Evolutionary conservation across 2,888 invertebrate species (phyloP).

Genomic region (Drosophila mimetica): DNA sequence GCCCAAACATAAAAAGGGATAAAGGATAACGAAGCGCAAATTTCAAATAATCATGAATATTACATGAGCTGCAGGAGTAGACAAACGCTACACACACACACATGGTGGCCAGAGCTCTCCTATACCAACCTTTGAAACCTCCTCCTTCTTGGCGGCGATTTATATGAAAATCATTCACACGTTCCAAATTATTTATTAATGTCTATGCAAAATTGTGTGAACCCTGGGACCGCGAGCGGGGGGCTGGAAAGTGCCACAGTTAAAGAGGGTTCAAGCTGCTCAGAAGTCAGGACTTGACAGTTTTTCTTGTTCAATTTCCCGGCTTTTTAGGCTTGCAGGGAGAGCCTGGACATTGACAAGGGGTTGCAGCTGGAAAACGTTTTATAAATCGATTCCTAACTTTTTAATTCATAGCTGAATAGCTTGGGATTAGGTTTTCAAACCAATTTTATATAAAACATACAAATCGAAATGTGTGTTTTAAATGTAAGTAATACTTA

Average conservation of each 20-base stretch:
- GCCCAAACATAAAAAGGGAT: conserved; percentile 66
- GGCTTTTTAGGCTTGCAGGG: not conserved
- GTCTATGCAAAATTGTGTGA: conserved; percentile 60
- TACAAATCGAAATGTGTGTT: no score
- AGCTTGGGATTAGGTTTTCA: not conserved
- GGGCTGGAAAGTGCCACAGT: conserved; percentile 9
- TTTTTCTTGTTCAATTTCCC: conserved; percentile 35
- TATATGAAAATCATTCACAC: conserved; percentile 75
- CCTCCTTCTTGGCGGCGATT: conserved; percentile 52
- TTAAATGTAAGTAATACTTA: no score
- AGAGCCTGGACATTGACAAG: conserved; percentile 23
- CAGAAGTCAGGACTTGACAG: conserved; percentile 55
- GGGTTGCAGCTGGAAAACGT: conserved; percentile 11
- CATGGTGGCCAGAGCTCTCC: conserved; percentile 6
- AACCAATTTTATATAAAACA: no score
- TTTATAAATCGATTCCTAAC: conserved; percentile 20
- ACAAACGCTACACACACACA: conserved; percentile 62
- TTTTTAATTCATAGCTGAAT: not conserved
- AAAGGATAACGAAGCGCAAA: conserved; percentile 80
- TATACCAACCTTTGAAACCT: conserved; percentile 19
- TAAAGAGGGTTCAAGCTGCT: conserved; percentile 37
- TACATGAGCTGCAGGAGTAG: conserved; percentile 76
- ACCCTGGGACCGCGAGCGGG: conserved; percentile 14
- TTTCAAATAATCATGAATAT: conserved; percentile 81
- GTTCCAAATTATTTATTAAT: conserved; percentile 74